phyloP scores from a whole-genome alignment of 53 echinoderm and acorn worm species.

The Temnopleurus reevesii region DNA sequence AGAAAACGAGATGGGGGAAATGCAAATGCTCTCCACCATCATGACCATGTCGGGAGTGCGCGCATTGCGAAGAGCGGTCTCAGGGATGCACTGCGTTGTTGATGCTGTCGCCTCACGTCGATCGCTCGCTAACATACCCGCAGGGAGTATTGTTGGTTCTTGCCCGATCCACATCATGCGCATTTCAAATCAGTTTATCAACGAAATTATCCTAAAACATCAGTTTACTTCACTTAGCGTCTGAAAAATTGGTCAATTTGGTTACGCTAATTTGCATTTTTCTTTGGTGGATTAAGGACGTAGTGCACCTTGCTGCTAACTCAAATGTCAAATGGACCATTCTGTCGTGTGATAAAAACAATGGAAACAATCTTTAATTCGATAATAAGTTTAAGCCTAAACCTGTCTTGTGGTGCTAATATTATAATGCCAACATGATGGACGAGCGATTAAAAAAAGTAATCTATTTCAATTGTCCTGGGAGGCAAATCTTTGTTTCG shows the following conservation, averaged over 20 bases:
- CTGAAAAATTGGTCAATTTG: not conserved
- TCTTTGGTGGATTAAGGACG: too few relatives aligned
- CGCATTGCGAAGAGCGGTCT: conserved; percentile 12
- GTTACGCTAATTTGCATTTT: not conserved
- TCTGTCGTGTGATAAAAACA: too few relatives aligned
- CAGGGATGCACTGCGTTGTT: conserved; percentile 19
- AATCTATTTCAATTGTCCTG: too few relatives aligned
- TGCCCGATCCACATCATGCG: not conserved
- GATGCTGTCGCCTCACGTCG: conserved; percentile 31
- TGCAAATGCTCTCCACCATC: conserved; percentile 30
- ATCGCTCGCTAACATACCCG: conserved; percentile 27
- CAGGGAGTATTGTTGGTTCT: conserved; percentile 27
- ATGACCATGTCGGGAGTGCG: not conserved
- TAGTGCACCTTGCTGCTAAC: too few relatives aligned
- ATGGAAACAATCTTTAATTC: too few relatives aligned
- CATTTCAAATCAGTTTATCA: not conserved
- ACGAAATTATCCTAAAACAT: not conserved
- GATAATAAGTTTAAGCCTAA: too few relatives aligned
- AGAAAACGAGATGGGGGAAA: conserved; percentile 23
- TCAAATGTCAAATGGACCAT: too few relatives aligned
- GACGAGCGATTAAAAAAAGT: too few relatives aligned
- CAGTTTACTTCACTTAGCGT: conserved; percentile 15
- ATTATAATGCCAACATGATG: too few relatives aligned
- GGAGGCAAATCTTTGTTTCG: too few relatives aligned
- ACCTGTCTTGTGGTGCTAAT: too few relatives aligned